Evolutionary conservation across 30 jellyfish, hydroid and myxozoan genomes (phyloP).

Genomic region (Hydractinia echinata): DNA sequence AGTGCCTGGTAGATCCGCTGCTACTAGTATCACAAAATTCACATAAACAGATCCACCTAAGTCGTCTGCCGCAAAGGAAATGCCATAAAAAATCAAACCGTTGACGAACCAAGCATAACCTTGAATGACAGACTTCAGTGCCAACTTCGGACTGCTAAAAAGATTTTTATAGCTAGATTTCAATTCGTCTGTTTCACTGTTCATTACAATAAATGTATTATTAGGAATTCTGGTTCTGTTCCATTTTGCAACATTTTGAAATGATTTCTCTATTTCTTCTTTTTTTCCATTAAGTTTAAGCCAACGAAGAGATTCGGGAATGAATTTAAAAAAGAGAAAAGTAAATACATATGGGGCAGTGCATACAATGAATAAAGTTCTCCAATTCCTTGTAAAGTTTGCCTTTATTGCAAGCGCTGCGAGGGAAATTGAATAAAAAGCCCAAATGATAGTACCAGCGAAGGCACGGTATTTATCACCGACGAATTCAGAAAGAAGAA

Average conservation of each 20-base stretch:
- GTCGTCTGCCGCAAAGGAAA: slow-evolving; percentile 82
- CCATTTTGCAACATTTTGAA: slow-evolving; percentile 47
- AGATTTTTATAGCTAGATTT: slow-evolving; percentile 40
- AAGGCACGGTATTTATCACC: slow-evolving; percentile 72
- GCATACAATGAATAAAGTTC: slow-evolving; percentile 39
- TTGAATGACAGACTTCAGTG: slow-evolving; percentile 40
- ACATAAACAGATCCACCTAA: slow-evolving; percentile 66
- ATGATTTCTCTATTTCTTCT: slow-evolving; percentile 44
- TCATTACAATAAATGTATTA: slow-evolving; percentile 33
- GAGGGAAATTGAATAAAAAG: slow-evolving; percentile 54
- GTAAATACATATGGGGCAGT: slow-evolving; percentile 74
- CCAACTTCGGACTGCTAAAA: slow-evolving; percentile 53
- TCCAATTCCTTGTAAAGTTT: slow-evolving; percentile 70
- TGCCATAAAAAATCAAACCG: slow-evolving; percentile 64
- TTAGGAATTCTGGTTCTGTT: slow-evolving; percentile 58
- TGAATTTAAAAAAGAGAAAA: slow-evolving; percentile 46
- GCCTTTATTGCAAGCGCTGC: slow-evolving; percentile 70
- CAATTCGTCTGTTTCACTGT: background rate
- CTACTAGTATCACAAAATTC: slow-evolving; percentile 47
- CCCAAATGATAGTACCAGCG: slow-evolving; percentile 70
- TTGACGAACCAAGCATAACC: slow-evolving; percentile 73
- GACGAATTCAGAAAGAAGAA: slow-evolving; percentile 71
- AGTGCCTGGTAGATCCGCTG: slow-evolving; percentile 76
- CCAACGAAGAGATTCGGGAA: slow-evolving; percentile 93
- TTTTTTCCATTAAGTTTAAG: slow-evolving; percentile 43